Base-by-base conservation (phyloP, 2,888 invertebrate species). In the Buathra laborator region DNA sequence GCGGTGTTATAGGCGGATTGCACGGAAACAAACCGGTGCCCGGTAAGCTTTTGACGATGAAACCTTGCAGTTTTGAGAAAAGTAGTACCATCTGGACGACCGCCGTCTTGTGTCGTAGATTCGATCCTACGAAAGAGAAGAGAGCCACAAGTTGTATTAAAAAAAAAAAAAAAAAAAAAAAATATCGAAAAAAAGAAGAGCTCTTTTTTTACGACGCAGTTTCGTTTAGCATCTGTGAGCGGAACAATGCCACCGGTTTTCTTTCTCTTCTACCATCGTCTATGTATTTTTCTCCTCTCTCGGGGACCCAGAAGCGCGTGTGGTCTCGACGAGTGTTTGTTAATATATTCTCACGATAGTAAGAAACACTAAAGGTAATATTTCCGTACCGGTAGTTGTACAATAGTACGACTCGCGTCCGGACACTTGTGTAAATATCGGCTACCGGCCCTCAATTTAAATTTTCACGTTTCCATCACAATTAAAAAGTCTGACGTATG, bases 1-100 rank as follows among this genome's bases (percentile, higher is more conserved):
- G 92, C 0, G 97, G 96, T 70, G 96, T 95, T 82, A 97, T 94
- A 0, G 96, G 95, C 86, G 96, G 94, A 81, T 95, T 94, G 91
- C 97, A 97, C 0, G 96, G 96, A 88, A 96, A 93, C 4, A 94
- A 88, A 19, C 95, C 94, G 1, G 95, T 89, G 90, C 95, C 95
- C 0, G 96, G 95, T 37, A 96, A 89, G 14, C 94, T 91, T 91
- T 95, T 96, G 12, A 96, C 95, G 4, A 95, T 91, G 19, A 96
- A 94, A 44, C 95, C 95, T 93, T 97, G 97, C 76, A 97, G 92
- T 93, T 97, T 97, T 37, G 96, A 96, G 68, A 96, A 95, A 72
- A 97, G 90, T 68, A 97, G 93, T 1, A 95, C 96, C 89, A 96
- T 89, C 91, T 97, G 97, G 16, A 96, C 93, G 0, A 95, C 96